A percentile compares a stretch with the other conserved stretches of the same genome.
These are phyloP conservation scores for Rhinophrynus dorsalis DNA, from an alignment of 2,797 vertebrate species.

Conservation along the genomic window DNA sequence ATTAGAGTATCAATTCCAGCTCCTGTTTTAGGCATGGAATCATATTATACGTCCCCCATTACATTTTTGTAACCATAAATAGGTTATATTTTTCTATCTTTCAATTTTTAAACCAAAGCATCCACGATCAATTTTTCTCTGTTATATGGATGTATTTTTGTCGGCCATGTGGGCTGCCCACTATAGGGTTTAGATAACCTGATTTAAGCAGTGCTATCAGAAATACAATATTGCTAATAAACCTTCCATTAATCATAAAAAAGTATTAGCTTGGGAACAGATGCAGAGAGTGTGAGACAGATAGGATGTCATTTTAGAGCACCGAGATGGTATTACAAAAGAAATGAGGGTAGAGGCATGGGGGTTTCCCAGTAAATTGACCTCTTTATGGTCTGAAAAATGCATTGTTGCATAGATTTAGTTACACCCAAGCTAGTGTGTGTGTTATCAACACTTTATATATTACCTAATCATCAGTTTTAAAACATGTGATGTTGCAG, in stretches of 20 bases:
- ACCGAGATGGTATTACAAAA: constrained; percentile 54
- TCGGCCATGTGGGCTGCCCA: constrained; percentile 4
- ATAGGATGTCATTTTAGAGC: constrained; percentile 49
- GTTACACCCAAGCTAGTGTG: constrained; percentile 61
- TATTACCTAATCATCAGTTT: constrained; percentile 51
- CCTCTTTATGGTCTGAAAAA: constrained; percentile 49
- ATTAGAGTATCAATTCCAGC: no score
- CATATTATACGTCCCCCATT: background rate
- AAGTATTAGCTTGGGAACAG: constrained; percentile 48
- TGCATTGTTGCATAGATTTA: constrained; percentile 53
- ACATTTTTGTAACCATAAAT: constrained; percentile 24
- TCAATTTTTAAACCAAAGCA: constrained; percentile 30
- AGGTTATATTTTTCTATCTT: constrained; percentile 12
- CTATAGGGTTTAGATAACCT: constrained; percentile 48
- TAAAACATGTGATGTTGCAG: constrained; percentile 41
- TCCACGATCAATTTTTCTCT: constrained; percentile 3
- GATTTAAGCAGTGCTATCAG: constrained; percentile 52
- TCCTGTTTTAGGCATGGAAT: no score
- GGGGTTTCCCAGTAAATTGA: constrained; percentile 55
- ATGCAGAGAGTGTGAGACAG: constrained; percentile 46
- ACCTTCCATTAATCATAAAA: constrained; percentile 59
- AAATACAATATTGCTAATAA: constrained; percentile 63
- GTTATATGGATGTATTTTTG: constrained; percentile 1
- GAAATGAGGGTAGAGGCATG: constrained; percentile 39
- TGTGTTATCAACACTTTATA: constrained; percentile 55